These are phyloP conservation scores for Hirtodrosophila histrioides DNA, from an alignment of 2,888 invertebrate genomes.

Conservation along the genomic window DNA sequence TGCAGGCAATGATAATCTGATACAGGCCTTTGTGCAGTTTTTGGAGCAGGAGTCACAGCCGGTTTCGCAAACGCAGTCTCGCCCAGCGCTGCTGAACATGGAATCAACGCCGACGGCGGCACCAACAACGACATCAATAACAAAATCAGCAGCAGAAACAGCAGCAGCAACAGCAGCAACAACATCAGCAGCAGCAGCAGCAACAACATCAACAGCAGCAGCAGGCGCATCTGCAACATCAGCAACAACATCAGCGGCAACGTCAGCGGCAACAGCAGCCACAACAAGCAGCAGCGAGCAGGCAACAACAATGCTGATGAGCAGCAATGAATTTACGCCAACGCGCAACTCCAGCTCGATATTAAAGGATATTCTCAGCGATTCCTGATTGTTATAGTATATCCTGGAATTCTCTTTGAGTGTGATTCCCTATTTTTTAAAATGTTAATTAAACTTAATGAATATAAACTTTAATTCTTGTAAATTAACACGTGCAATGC, in stretches of 20 bases:
- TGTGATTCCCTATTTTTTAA: slow-evolving; percentile 16
- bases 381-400: slow-evolving; percentile 82
- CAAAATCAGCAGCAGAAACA: neutral
- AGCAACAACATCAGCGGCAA: neutral
- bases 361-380: slow-evolving; percentile 84
- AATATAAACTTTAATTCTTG: slow-evolving; percentile 19
- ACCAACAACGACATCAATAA: neutral
- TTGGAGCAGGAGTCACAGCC: slow-evolving; percentile 84
- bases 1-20: slow-evolving; percentile 81
- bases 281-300: slow-evolving; percentile 16
- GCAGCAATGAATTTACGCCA: slow-evolving; percentile 82
- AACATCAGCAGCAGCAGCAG: neutral
- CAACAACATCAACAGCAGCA: too few relatives aligned
- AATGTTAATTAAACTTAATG: slow-evolving; percentile 18
- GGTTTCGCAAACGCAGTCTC: slow-evolving; percentile 58
- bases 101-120: slow-evolving; percentile 17
- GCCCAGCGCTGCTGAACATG: slow-evolving; percentile 80
- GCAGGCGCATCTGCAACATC: neutral
- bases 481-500: slow-evolving; percentile 48
- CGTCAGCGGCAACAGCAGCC: neutral
- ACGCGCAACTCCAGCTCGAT: slow-evolving; percentile 84
- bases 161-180: slow-evolving; percentile 4
- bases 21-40: slow-evolving; percentile 84
- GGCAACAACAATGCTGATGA: slow-evolving; percentile 62
- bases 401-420: slow-evolving; percentile 7